Base-by-base conservation (phyloP, 2,888 invertebrate genomes). In the Calameuta idolon region DNA sequence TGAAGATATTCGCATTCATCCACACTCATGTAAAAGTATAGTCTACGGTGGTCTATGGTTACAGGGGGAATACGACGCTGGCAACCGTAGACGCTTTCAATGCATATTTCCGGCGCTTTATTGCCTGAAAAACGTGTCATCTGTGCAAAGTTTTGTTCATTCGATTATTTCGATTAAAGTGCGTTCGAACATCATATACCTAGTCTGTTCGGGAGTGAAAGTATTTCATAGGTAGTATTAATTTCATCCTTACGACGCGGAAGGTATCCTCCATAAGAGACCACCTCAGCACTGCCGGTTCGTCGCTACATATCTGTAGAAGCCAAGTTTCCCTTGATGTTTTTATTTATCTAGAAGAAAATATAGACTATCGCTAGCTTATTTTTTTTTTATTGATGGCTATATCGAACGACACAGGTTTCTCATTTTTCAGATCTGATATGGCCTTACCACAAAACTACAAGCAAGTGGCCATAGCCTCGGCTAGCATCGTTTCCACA, bases 391-490 rank as follows among this genome's bases (percentile, higher is more conserved):
- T 55, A 55, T 55, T 23, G 55, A 55, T 23, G 23, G 55, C 23
- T 55, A 23, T 55, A 23, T 55, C 9, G 23, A 55, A 55, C 55
- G 9, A 55, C 55, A 55, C 1, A 55, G 55, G 55, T 55, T 55
- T 55, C 55, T 55, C 71, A 33, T 34, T 71, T 34, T 34, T 33
- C 34, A 71, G 71, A 34, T 71, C 71, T 76, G 90, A 86, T 81
- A 97, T 97, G 97, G 95, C 97, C 85, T 93, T 97, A 83, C 97
- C 97, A 79, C 94, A 94, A 85, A 97, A 96, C 91, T 97, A 97
- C 91, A 97, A 97, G 92, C 96, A 96, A 93, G 94, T 96, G 86
- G 95, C 96, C 78, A 94, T 96, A 92, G 94, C 95, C 86, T 94
- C 96, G 92, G 94, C 96, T 83, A 94, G 94, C 87, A 94, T 95